Percentiles rank a stretch among this genome's conserved stretches.
Evolutionary conservation across 2,113 vertebrate species (phyloP).

Genomic region (Rhinichthys klamathensis): DNA sequence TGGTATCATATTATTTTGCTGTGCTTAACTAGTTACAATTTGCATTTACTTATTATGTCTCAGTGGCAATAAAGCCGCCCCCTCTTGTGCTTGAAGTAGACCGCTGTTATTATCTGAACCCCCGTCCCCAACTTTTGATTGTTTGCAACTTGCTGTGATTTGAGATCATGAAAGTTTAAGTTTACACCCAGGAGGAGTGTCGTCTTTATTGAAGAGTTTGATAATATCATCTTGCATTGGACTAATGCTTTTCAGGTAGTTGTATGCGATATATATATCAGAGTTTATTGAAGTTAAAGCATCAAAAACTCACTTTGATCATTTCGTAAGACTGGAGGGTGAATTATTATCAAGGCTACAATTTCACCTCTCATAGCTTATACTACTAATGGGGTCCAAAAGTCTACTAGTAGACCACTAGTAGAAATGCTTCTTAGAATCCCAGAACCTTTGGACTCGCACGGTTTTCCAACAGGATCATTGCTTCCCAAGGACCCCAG

Average conservation of each 20-base stretch:
- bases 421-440: no score
- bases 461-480: background rate
- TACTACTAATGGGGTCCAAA: no score
- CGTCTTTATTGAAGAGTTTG: slow-evolving; percentile 33
- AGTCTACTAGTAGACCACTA: no score
- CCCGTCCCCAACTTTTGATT: slow-evolving; percentile 60
- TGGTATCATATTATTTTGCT: slow-evolving; percentile 80
- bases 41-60: slow-evolving; percentile 81
- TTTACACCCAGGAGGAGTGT: slow-evolving; percentile 37
- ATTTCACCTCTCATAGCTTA: background rate
- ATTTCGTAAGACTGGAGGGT: background rate
- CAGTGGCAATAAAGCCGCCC: slow-evolving; percentile 74
- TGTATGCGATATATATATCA: background rate
- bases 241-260: slow-evolving; percentile 1
- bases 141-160: slow-evolving; percentile 49
- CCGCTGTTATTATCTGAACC: slow-evolving; percentile 66
- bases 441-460: no score
- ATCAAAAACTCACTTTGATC: background rate
- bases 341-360: background rate
- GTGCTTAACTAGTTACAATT: slow-evolving; percentile 86
- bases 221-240: slow-evolving; percentile 12
- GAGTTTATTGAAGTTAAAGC: background rate
- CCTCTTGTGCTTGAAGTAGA: slow-evolving; percentile 62
- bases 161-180: slow-evolving; percentile 44
- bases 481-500: background rate